Evolutionary conservation across 2,888 invertebrate genomes (phyloP), one percentile per base, ranked within the genome.

Genomic region (Taenaris catops): DNA sequence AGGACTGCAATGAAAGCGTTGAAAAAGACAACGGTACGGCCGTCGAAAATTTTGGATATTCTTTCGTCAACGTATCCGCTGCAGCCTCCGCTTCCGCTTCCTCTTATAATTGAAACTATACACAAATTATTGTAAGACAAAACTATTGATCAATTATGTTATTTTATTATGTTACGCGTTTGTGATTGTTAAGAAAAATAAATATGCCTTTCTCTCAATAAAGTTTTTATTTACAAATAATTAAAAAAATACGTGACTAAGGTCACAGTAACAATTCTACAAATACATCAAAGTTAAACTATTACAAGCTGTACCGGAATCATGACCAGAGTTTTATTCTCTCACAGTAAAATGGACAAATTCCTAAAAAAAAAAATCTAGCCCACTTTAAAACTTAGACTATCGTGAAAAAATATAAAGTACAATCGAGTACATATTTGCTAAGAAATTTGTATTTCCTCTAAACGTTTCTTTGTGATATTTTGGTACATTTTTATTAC

Each of bases 171-270:
- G n/a, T n/a, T n/a, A n/a, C n/a, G n/a, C n/a, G n/a, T n/a, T n/a
- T n/a, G n/a, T n/a, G n/a, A n/a, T n/a, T n/a, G n/a, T n/a, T n/a
- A n/a, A n/a, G n/a, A n/a, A 12, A 27, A 46, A 44, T 34, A 45
- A n/a, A 54, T 41, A 48, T 32, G 39, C 42, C 19, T 31, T 10
- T 26, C 27, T 50, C 34, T 47, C 50, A 51, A 55, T 55, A 57
- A 55, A 51, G 47, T 47, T 57, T 55, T 57, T 55, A 55, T 57
- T 54, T 57, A 57, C 55, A 55, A 57, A 57, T 57, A 51, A 56
- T 53, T 51, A 57, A 50, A 52, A 41, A 55, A 55, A 50, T 48
- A 48, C 38, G 53, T 49, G 52, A 51, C 52, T 31, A 45, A 43
- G 8, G 53, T 48, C 55, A 54, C 55, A 46, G 42, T 53, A 55